Evolutionary conservation across 2,113 vertebrate genomes (phyloP).

Genomic region (Procavia capensis): DNA sequence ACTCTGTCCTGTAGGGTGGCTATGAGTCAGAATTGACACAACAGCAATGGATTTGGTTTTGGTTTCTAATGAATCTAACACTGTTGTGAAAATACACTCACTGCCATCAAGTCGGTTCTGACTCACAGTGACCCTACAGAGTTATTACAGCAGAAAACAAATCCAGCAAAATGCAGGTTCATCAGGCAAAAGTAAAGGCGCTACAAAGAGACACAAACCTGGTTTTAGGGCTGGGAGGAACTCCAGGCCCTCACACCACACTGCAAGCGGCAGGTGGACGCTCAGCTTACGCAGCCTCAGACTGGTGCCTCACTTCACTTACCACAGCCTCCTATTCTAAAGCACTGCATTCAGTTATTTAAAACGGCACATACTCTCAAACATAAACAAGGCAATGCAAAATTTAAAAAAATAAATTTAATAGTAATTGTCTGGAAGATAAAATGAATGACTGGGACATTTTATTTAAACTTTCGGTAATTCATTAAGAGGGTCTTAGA

Average conservation of each 20-base stretch:
- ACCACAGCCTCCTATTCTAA: not conserved
- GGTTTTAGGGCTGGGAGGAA: not conserved
- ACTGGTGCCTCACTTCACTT: not conserved
- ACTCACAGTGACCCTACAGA: no score
- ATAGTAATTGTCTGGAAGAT: constrained; percentile 12
- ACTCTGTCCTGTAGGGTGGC: no score
- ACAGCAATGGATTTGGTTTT: no score
- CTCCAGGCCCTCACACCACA: not conserved
- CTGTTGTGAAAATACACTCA: no score
- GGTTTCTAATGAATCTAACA: no score
- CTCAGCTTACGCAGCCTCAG: not conserved
- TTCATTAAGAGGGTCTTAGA: not conserved
- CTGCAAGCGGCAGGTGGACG: not conserved
- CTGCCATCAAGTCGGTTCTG: no score
- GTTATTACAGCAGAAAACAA: not conserved
- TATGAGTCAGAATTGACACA: no score
- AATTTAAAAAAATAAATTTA: not conserved
- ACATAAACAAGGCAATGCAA: constrained; percentile 14
- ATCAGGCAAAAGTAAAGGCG: not conserved
- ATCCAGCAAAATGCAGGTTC: not conserved
- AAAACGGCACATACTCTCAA: not conserved
- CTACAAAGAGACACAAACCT: not conserved
- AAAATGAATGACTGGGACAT: not conserved
- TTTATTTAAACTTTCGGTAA: constrained; percentile 16
- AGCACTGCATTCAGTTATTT: not conserved